Evolutionary conservation across 2,888 invertebrate species (phyloP).

Genomic region (Tetranychus piercei): DNA sequence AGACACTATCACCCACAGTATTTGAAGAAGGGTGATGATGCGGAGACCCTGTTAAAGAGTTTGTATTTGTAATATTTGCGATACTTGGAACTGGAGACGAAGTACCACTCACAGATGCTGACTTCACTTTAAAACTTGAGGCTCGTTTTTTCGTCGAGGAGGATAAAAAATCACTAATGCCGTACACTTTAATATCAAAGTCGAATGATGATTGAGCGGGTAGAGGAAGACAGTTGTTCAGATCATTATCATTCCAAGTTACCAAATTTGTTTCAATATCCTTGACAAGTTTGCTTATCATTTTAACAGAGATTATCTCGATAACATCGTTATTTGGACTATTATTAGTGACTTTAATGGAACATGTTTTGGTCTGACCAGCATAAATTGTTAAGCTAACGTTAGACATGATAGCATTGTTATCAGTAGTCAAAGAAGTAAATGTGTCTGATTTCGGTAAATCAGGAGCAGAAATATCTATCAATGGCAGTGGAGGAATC

Average conservation of each 20-base stretch:
- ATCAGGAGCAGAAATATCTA: constrained; percentile 41
- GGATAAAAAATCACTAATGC: constrained; percentile 51
- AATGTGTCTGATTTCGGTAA: constrained; percentile 5
- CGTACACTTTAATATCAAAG: constrained; percentile 48
- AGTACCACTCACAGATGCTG: constrained; percentile 2
- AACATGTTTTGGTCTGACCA: constrained; percentile 39
- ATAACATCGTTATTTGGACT: constrained; percentile 20
- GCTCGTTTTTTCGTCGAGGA: background rate
- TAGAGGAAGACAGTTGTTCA: constrained; percentile 61
- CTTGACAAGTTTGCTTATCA: constrained; percentile 16
- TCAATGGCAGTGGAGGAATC: constrained; percentile 63
- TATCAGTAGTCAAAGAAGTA: constrained; percentile 51
- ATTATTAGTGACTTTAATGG: constrained; percentile 22
- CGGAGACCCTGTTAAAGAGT: background rate
- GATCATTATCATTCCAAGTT: constrained; percentile 51
- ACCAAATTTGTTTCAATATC: constrained; percentile 18
- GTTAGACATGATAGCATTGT: constrained; percentile 36
- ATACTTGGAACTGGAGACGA: constrained; percentile 3
- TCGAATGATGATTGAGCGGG: constrained; percentile 53
- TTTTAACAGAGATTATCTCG: constrained; percentile 16
- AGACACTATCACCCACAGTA: background rate
- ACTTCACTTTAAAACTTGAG: background rate
- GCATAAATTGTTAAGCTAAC: constrained; percentile 51
- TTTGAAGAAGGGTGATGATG: constrained; percentile 6
- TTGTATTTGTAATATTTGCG: background rate